Percentiles rank a stretch among this genome's conserved stretches.
Conservation (phyloP, 2,113 vertebrate species). For the Xenus cinereus region DNA sequence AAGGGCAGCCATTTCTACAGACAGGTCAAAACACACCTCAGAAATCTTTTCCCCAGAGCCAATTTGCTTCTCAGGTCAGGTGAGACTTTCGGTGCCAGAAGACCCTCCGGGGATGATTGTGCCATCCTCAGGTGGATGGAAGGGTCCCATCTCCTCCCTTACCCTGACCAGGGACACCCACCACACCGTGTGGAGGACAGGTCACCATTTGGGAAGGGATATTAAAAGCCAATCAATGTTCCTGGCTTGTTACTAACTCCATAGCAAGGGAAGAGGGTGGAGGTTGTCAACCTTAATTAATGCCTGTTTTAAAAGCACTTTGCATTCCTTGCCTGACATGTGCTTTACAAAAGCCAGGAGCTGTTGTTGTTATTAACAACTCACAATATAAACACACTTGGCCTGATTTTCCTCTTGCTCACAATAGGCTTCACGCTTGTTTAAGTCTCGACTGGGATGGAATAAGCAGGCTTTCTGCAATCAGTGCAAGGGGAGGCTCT, state of each 20-base stretch:
- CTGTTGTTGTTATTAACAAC: constrained; percentile 11
- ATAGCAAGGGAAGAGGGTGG: not conserved
- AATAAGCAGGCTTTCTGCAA: not conserved
- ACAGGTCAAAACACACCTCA: not conserved
- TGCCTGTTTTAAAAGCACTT: not conserved
- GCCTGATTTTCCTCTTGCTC: constrained; percentile 6
- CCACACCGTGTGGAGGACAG: fast-evolving
- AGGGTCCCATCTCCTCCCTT: not conserved
- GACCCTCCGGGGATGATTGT: fast-evolving
- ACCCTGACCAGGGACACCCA: not conserved
- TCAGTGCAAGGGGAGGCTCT: not conserved
- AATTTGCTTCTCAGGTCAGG: fast-evolving
- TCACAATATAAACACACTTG: constrained; percentile 27
- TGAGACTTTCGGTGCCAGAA: not conserved
- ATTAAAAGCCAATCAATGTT: not conserved
- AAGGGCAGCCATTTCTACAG: not conserved
- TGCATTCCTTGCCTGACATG: not conserved
- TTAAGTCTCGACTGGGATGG: not conserved
- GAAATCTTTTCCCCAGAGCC: not conserved
- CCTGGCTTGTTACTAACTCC: not conserved
- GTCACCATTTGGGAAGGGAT: not conserved
- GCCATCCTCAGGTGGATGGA: not conserved
- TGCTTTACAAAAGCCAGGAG: constrained; percentile 5
- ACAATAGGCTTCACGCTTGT: not conserved
- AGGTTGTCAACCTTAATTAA: constrained; percentile 15